A percentile compares a stretch with the other conserved stretches of the same genome.
phyloP scores from a whole-genome alignment of 2,888 invertebrate genomes.

The Trachelus tabidus region DNA sequence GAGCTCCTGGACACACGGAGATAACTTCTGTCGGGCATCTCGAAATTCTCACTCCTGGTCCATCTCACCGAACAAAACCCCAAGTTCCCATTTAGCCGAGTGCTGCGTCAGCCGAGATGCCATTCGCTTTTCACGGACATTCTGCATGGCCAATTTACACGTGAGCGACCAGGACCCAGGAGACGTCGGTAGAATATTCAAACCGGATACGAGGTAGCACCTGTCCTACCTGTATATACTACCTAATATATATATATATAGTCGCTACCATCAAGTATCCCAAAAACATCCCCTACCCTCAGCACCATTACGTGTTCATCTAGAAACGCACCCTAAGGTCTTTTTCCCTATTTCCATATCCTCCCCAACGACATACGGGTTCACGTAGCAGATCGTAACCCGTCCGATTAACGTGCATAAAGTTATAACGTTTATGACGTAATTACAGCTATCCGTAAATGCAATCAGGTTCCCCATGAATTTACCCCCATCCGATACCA shows the following conservation, averaged over 20 bases:
- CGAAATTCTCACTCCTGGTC: neutral
- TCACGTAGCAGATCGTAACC: neutral
- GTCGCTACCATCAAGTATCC: neutral
- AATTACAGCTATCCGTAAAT: neutral
- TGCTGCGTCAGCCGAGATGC: neutral
- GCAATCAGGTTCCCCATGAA: neutral
- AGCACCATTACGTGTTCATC: neutral
- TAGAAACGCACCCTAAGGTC: neutral
- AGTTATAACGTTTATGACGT: neutral
- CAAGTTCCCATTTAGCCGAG: neutral
- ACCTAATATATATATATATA: too few species aligned
- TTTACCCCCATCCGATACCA: neutral
- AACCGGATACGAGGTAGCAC: neutral
- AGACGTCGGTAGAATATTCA: neutral
- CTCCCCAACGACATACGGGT: neutral
- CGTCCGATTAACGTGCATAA: neutral
- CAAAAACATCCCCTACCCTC: neutral
- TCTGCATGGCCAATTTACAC: neutral
- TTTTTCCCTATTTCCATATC: neutral
- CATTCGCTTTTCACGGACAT: neutral
- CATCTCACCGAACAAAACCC: neutral
- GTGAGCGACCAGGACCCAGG: neutral
- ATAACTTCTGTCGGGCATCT: neutral
- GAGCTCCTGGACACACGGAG: neutral
- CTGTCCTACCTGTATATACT: neutral